These are phyloP conservation scores for Pyrrhia umbra DNA, from an alignment of 2,888 invertebrate genomes.

Conservation along the genomic window DNA sequence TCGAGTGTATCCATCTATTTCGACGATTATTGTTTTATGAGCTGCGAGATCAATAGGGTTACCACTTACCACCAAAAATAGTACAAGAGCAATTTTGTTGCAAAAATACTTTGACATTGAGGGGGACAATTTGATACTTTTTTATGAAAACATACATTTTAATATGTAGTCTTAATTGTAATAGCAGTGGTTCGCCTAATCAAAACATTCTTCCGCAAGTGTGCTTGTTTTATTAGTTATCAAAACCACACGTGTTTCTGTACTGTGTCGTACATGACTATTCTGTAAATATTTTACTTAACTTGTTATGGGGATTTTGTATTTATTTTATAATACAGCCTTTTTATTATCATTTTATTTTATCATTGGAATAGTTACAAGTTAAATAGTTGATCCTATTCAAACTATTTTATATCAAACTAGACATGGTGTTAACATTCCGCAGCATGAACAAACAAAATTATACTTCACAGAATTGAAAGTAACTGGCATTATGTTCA, in stretches of 20 bases:
- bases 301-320: neutral
- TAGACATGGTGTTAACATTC: neutral
- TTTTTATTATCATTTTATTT: neutral
- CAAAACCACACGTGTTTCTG: neutral
- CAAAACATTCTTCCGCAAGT: neutral
- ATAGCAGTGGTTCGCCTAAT: neutral
- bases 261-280: neutral
- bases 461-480: neutral
- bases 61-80: neutral
- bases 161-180: neutral
- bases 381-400: neutral
- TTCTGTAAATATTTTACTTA: slow-evolving; percentile 11
- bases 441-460: neutral
- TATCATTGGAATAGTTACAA: neutral
- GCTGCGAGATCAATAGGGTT: slow-evolving; percentile 52
- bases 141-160: neutral
- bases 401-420: neutral
- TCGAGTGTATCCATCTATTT: slow-evolving; percentile 48
- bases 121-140: neutral
- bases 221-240: slow-evolving; percentile 7
- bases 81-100: neutral
- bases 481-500: no score
- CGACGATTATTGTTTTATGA: slow-evolving; percentile 56
- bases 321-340: neutral
- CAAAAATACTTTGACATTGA: no score